A percentile compares a stretch with the other conserved stretches of the same genome.
These are phyloP conservation scores for mouse (Mus musculus) DNA, from an alignment of 2,113 vertebrate species.

Conservation along the genomic window DNA sequence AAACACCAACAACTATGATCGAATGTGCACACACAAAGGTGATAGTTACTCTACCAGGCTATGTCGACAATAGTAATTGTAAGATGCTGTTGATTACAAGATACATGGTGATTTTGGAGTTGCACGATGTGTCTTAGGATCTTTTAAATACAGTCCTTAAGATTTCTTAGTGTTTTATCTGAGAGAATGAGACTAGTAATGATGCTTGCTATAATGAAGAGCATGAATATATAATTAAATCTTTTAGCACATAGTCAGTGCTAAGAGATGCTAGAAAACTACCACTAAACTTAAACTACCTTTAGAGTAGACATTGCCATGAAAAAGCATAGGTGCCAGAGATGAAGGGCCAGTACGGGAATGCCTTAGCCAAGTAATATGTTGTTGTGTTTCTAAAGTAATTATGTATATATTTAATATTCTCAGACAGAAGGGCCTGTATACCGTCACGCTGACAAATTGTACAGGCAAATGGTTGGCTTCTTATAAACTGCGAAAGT, in stretches of 20 bases:
- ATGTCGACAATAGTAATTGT: background rate
- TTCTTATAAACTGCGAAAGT: constrained; percentile 35
- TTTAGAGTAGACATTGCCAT: background rate
- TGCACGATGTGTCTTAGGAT: constrained; percentile 6
- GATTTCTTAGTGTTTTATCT: constrained; percentile 3
- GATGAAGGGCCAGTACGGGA: background rate
- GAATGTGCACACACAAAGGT: background rate
- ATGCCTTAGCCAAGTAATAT: constrained; percentile 18
- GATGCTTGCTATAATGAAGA: background rate
- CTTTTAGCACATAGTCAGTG: background rate
- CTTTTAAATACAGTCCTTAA: constrained; percentile 27
- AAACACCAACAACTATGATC: constrained; percentile 6
- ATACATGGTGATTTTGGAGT: constrained; percentile 27
- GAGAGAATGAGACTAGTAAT: background rate
- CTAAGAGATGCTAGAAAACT: constrained; percentile 7
- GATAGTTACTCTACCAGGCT: background rate
- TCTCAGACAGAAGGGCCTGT: constrained; percentile 6
- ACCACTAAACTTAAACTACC: background rate
- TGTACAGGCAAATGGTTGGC: background rate
- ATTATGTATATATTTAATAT: background rate
- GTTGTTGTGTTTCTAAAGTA: background rate
- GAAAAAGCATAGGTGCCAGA: background rate
- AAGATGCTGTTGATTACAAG: background rate
- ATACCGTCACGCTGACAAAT: background rate
- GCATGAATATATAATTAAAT: background rate